These are phyloP conservation scores for Myrmecophaga tridactyla DNA, from an alignment of 2,113 vertebrate genomes.

Conservation along the genomic window DNA sequence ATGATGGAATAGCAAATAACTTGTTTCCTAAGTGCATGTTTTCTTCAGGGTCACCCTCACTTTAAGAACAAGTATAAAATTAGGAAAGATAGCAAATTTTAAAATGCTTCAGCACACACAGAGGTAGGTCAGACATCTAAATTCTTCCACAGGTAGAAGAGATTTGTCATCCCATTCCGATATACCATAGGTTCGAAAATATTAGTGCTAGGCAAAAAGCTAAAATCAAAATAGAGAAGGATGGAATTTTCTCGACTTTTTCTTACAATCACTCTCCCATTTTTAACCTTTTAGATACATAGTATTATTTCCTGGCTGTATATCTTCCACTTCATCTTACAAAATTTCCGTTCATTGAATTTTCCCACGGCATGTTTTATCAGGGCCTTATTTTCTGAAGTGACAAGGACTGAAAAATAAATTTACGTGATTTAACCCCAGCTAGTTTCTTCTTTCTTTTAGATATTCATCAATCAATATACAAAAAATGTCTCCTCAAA, in stretches of 20 bases:
- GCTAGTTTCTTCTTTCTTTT: neutral
- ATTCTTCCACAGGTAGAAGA: neutral
- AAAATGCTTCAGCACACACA: neutral
- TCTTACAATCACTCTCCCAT: neutral
- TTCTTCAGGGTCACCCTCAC: neutral
- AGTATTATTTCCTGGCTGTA: accelerated
- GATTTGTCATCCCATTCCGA: neutral
- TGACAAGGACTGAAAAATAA: neutral
- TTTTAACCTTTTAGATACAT: neutral
- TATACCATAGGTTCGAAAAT: neutral
- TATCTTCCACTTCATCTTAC: neutral
- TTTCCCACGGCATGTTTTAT: neutral
- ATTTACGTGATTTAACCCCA: neutral
- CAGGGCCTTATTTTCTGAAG: neutral
- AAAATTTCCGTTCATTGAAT: neutral
- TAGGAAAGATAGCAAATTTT: neutral
- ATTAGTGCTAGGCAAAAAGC: neutral
- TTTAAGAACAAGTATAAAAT: constrained; percentile 10
- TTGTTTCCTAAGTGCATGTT: constrained; percentile 6
- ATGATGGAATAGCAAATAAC: neutral
- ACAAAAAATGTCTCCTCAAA: neutral
- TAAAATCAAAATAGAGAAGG: neutral
- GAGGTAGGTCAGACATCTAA: neutral
- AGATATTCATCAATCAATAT: neutral
- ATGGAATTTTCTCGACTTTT: neutral